Base-by-base conservation (phyloP, 1,140 invertebrate genomes). In the Drosophila quadrilineata region DNA sequence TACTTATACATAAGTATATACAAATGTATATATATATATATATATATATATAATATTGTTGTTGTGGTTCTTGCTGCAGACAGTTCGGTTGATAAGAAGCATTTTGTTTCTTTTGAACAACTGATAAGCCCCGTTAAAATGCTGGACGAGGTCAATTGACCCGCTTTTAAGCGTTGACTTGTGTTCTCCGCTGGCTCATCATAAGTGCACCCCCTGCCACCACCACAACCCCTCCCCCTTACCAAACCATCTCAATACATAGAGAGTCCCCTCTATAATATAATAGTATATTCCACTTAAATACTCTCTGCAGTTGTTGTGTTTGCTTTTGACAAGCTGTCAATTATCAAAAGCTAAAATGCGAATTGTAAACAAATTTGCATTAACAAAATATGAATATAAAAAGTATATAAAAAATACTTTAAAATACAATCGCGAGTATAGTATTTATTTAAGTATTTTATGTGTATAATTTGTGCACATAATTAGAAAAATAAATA, bases 91-190 rank as follows among this genome's bases (percentile, higher is more conserved):
- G 57, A 67, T 67, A 67, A 68, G 58, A 54, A 45, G 49, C 65
- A 59, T 63, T 56, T 57, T 53, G 65, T 69, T 57, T 69, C 65
- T 68, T n/a, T 68, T 64, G 65, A 63, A 56, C 49, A 22, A 46
- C 65, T 69, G 65, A 69, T 69, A 69, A 69, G 65, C 45, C 41
- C 65, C 65, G 57, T 69, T 69, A 68, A 69, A 53, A 43, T 22
- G 31, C 49, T 57, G 58, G 50, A 62, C 65, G 65, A 69, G 65
- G 65, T 69, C 65, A 45, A 64, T 69, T 69, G 65, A 69, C 65
- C 65, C 50, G 58, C 58, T 63, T 69, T 69, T 69, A 69, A 69
- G 59, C 43, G 59, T 26, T 36, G 22, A 29, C 59, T 63, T 64
- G 65, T 53, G 64, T 21, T n/a, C n/a, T n/a, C 29, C 57, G 49